Evolutionary conservation across 2,113 vertebrate genomes (phyloP).

Genomic region (Thymallus thymallus): DNA sequence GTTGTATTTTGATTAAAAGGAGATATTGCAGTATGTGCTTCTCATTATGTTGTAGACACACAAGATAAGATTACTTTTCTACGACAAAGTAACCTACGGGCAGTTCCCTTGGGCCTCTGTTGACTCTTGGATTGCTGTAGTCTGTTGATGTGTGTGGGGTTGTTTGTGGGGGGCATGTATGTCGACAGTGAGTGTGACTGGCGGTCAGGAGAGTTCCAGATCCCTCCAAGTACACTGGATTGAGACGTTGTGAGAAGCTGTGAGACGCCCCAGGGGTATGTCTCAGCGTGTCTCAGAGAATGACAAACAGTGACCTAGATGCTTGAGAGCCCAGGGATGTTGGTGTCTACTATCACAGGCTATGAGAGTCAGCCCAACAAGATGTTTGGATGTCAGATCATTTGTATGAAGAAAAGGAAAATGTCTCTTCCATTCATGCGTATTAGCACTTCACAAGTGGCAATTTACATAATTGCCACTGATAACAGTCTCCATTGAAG

Average conservation of each 20-base stretch:
- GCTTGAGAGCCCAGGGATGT: constrained; percentile 8
- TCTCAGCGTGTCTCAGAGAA: constrained; percentile 25
- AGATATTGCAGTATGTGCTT: background rate
- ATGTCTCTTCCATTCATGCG: no score
- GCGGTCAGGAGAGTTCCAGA: background rate
- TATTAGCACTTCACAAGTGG: no score
- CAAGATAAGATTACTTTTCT: constrained; percentile 35
- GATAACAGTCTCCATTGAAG: no score
- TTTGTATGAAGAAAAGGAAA: no score
- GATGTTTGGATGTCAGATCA: no score
- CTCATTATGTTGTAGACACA: background rate
- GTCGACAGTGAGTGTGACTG: background rate
- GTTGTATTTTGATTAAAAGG: constrained; percentile 27
- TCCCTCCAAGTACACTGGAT: constrained; percentile 30
- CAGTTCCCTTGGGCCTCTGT: constrained; percentile 26
- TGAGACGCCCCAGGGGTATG: background rate
- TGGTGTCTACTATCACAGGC: constrained; percentile 17
- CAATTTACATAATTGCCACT: no score
- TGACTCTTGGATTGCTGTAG: constrained; percentile 41
- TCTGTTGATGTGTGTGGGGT: constrained; percentile 20
- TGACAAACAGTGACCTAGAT: constrained; percentile 27
- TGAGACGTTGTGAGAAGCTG: background rate
- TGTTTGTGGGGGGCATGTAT: constrained; percentile 1
- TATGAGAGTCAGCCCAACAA: constrained; percentile 24
- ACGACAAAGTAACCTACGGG: background rate